Base-by-base conservation (phyloP, 2,113 vertebrate species). In the Cyprinodon variegatus region DNA sequence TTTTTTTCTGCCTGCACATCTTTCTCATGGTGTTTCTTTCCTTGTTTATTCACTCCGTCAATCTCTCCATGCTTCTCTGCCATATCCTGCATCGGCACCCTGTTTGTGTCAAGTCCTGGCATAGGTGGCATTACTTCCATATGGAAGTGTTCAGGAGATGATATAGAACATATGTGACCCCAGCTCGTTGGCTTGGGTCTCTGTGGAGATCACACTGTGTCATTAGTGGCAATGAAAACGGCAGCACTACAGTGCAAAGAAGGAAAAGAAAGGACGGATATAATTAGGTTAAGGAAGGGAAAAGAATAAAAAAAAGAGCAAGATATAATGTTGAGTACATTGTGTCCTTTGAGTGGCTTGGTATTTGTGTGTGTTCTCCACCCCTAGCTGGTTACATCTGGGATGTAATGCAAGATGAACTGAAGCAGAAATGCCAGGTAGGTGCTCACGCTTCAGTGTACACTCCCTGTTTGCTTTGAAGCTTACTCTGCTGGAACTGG, bases 91-190 rank as follows among this genome's bases (percentile, higher is more conserved):
- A 53, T 65, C 57, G 71, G 72, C 70, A 64, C 82, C 50, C 68
- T 83, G 83, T 80, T 87, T 87, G 83, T 85, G 84, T 77, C 81
- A 75, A 74, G 70, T 84, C 83, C 78, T 91, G 91, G 91, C 89
- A 88, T 83, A 77, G 81, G 84, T 86, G 86, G 81, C 83, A 77
- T 20, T 59, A 43, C 77, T 63, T 90, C 89, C 92, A 93, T 89
- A 91, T 93, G 92, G 93, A 91, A 90, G 83, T 83, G 89, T 86
- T 94, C 90, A 90, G 90, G 77, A 88, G 91, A 90, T 89, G 89
- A 91, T 92, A 91, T 91, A 87, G 86, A 94, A 89, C 93, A 93
- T 91, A 91, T 93, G 91, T 89, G 90, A 90, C 83, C 87, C 82
- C 29, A 70, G 81, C 74, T 85, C 80, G n/a, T 78, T 83, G 84